These are phyloP conservation scores for Lutraria rhynchaena DNA, from an alignment of 1,140 invertebrate genomes.

Conservation along the genomic window DNA sequence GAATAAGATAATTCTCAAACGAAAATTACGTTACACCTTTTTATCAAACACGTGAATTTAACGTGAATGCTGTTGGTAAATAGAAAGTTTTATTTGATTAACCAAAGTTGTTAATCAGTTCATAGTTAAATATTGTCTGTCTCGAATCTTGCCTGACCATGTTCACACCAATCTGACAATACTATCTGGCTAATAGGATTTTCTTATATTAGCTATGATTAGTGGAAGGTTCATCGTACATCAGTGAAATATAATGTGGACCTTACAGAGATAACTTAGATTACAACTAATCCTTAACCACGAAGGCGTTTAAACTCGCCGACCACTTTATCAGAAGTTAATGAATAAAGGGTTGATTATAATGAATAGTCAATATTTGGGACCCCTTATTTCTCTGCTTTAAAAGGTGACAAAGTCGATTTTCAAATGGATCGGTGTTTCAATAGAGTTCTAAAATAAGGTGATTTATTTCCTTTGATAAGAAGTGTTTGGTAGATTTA, in stretches of 20 bases:
- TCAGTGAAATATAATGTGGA: conserved; percentile 41
- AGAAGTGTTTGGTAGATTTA: not conserved
- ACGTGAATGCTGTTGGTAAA: no score
- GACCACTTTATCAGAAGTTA: conserved; percentile 45
- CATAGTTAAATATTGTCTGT: not conserved
- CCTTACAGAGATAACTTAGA: conserved; percentile 34
- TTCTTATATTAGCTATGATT: conserved; percentile 46
- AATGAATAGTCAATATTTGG: conserved; percentile 35
- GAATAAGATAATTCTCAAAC: no score
- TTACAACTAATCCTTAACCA: conserved; percentile 23
- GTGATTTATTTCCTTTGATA: conserved; percentile 29
- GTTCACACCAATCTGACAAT: conserved; percentile 51
- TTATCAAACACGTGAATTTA: no score
- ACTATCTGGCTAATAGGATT: conserved; percentile 51
- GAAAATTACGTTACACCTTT: no score
- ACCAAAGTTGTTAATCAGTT: not conserved
- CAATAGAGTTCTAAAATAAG: not conserved
- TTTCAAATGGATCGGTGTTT: conserved; percentile 28
- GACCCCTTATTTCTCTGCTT: conserved; percentile 4
- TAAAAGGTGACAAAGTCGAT: conserved; percentile 40
- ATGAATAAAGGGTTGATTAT: conserved; percentile 31
- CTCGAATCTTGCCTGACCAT: not conserved
- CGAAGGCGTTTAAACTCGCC: conserved; percentile 34
- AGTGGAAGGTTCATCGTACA: conserved; percentile 4
- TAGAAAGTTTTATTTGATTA: no score